phyloP scores from a whole-genome alignment of 2,797 vertebrate species.

The Malurus splendens region DNA sequence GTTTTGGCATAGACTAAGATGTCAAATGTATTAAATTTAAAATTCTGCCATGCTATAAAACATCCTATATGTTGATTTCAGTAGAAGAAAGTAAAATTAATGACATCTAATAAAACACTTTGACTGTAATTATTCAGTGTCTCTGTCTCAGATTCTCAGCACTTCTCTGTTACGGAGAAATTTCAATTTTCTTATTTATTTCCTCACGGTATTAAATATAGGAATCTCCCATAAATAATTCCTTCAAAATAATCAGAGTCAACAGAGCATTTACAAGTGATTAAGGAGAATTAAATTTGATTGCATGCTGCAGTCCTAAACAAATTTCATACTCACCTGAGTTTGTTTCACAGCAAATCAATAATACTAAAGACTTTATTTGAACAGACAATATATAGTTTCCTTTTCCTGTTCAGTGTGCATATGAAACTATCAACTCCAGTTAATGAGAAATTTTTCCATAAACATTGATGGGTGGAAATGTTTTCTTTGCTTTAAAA shows the following conservation, averaged over 20 bases:
- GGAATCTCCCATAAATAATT: slow-evolving; percentile 20
- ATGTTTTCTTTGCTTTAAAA: slow-evolving; percentile 1
- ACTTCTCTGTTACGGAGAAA: not conserved
- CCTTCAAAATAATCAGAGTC: slow-evolving; percentile 35
- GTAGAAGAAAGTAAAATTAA: not conserved
- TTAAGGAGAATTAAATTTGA: slow-evolving; percentile 47
- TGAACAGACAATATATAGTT: slow-evolving; percentile 4
- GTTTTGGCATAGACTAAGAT: not conserved
- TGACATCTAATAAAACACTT: not conserved
- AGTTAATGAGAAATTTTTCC: slow-evolving; percentile 23
- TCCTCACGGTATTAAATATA: not conserved
- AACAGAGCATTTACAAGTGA: slow-evolving; percentile 38
- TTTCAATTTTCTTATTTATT: not conserved
- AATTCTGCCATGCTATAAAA: not conserved
- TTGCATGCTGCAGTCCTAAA: not conserved
- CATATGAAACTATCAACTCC: slow-evolving; percentile 2
- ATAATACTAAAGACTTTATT: slow-evolving; percentile 42
- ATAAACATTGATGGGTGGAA: not conserved
- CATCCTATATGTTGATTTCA: not conserved
- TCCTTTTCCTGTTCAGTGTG: slow-evolving; percentile 15
- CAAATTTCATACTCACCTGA: slow-evolving; percentile 61
- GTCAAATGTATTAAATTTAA: not conserved
- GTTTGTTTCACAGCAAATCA: slow-evolving; percentile 41
- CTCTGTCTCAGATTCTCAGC: not conserved
- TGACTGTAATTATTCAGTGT: not conserved